Conservation (phyloP, 2,113 vertebrate genomes). For the Gymnarchus niloticus region DNA sequence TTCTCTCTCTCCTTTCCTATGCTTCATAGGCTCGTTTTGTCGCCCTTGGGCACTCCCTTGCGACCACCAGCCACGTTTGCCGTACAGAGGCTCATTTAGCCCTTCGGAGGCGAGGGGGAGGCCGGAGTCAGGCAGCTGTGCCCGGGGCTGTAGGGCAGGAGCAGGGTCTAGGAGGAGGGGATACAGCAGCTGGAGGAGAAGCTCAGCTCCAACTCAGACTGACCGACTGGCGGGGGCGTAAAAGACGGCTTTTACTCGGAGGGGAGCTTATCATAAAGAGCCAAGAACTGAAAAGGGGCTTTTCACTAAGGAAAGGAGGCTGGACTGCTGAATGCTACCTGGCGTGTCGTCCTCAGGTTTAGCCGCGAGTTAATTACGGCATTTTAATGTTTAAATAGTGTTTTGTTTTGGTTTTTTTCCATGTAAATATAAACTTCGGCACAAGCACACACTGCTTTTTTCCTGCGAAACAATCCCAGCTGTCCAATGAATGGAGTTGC, state of each 20-base stretch:
- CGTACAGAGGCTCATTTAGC: conserved; percentile 5
- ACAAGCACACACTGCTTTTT: conserved; percentile 41
- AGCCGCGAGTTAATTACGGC: neutral
- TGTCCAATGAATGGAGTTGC: conserved; percentile 96
- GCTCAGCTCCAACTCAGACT: conserved; percentile 24
- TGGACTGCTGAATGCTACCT: conserved; percentile 34
- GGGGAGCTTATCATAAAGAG: conserved; percentile 40
- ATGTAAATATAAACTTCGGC: conserved; percentile 27
- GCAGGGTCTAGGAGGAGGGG: conserved; percentile 15
- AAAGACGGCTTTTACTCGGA: neutral
- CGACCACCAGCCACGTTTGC: conserved; percentile 23
- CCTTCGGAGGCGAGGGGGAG: neutral
- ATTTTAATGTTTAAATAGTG: neutral
- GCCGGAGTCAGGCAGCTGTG: conserved; percentile 41
- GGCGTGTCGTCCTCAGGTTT: conserved; percentile 27
- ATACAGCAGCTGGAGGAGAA: conserved; percentile 20
- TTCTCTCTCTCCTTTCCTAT: neutral
- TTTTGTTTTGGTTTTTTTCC: neutral
- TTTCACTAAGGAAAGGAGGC: conserved; percentile 53
- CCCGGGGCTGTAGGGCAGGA: conserved; percentile 42
- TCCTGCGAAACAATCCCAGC: conserved; percentile 52
- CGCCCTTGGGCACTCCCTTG: conserved; percentile 27
- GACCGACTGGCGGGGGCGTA: neutral
- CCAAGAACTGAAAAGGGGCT: conserved; percentile 42
- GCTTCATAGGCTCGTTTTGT: conserved; percentile 33